phyloP scores from a whole-genome alignment of 2,113 vertebrate genomes.

The Aspidoscelis tigris region DNA sequence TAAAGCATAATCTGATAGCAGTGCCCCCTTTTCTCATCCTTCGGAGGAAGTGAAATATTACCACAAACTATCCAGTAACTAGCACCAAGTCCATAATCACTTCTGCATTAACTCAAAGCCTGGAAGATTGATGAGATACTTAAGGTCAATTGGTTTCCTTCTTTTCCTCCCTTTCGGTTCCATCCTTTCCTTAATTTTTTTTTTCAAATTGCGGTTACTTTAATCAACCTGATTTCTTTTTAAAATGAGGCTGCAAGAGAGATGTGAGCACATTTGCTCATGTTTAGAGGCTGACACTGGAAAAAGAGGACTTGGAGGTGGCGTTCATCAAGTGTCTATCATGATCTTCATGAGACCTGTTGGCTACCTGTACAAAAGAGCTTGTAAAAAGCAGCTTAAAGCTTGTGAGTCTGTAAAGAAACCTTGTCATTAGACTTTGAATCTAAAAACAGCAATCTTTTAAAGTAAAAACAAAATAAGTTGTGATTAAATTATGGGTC shows the following conservation, averaged over 20 bases:
- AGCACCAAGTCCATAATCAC: conserved; percentile 11
- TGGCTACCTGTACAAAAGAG: not conserved
- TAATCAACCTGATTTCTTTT: not conserved
- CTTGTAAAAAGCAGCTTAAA: not conserved
- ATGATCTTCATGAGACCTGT: not conserved
- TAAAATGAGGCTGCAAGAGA: not conserved
- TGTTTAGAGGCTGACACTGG: not conserved
- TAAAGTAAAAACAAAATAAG: not conserved
- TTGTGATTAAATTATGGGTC: too few species aligned
- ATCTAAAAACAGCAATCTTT: not conserved
- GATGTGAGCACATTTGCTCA: not conserved
- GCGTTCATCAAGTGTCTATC: not conserved
- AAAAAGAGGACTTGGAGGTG: not conserved
- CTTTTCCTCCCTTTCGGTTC: not conserved
- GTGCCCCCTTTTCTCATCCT: not conserved
- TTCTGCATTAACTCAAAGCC: not conserved
- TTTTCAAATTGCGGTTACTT: conserved; percentile 16
- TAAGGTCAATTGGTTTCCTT: conserved; percentile 35
- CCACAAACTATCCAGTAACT: accelerated
- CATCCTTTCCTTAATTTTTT: not conserved
- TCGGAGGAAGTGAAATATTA: not conserved
- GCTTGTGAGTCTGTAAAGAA: not conserved
- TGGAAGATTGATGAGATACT: conserved; percentile 28
- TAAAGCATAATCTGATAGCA: not conserved
- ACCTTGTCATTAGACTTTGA: not conserved